A percentile compares a stretch with the other conserved stretches of the same genome.
phyloP scores from a whole-genome alignment of 2,888 invertebrate species.

The Melanotus villosus region DNA sequence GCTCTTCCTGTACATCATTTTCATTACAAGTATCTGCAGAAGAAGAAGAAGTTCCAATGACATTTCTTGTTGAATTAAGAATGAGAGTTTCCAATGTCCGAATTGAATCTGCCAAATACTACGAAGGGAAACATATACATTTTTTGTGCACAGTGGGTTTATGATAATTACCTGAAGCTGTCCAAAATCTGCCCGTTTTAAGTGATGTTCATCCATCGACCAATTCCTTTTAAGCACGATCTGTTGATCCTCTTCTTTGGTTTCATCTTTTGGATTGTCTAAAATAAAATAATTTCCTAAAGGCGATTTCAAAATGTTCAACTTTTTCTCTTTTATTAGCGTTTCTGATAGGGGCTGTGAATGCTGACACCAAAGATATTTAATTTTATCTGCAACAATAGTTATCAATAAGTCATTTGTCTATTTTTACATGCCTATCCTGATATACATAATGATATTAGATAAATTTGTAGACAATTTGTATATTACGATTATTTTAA shows the following conservation, averaged over 20 bases:
- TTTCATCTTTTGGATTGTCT: slow-evolving; percentile 43
- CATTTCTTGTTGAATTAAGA: background rate
- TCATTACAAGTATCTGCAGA: background rate
- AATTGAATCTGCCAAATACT: slow-evolving; percentile 26
- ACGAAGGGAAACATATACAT: slow-evolving; percentile 5
- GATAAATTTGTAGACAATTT: too few species aligned
- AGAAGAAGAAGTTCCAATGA: background rate
- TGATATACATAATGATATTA: too few species aligned
- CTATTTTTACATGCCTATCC: too few species aligned
- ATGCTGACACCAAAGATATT: slow-evolving; percentile 58
- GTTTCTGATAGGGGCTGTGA: slow-evolving; percentile 28
- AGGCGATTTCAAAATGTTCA: slow-evolving; percentile 59
- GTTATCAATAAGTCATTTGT: too few species aligned
- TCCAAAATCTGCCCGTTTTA: slow-evolving; percentile 51
- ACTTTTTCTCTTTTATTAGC: slow-evolving; percentile 43
- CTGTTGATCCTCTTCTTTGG: background rate
- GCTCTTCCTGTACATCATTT: background rate
- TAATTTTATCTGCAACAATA: slow-evolving; percentile 55
- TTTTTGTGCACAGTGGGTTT: background rate
- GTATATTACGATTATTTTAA: too few species aligned
- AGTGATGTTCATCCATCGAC: slow-evolving; percentile 6
- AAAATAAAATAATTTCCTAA: slow-evolving; percentile 59
- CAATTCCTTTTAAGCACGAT: background rate
- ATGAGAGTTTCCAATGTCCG: slow-evolving; percentile 10
- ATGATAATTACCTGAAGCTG: slow-evolving; percentile 54